These are phyloP conservation scores for Heliocidaris tuberculata DNA, from an alignment of 35 echinoderm and acorn worm genomes.

Conservation along the genomic window DNA sequence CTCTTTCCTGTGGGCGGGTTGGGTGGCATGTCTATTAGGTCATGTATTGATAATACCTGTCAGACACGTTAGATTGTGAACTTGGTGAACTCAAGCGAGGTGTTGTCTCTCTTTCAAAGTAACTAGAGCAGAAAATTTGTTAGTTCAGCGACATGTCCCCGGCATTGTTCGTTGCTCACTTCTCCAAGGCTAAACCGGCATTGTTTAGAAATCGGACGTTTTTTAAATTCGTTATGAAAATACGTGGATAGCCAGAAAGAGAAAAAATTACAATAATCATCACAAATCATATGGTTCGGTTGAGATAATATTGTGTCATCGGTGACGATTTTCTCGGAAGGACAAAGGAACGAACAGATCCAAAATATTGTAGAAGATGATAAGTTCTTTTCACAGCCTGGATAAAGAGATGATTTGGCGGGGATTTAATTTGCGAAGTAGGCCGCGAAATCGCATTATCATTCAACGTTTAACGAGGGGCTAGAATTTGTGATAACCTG, in stretches of 20 bases:
- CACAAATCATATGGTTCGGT: neutral
- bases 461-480: neutral
- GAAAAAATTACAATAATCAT: neutral
- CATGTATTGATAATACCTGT: neutral
- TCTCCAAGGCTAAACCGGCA: neutral
- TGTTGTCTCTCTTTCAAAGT: neutral
- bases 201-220: neutral
- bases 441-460: neutral
- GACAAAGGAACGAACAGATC: neutral
- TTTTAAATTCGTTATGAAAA: neutral
- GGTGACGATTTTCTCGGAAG: neutral
- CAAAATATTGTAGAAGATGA: neutral
- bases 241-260: neutral
- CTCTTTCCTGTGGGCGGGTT: neutral
- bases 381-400: neutral
- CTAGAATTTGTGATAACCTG: neutral
- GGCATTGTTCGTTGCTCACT: neutral
- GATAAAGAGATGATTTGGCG: neutral
- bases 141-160: neutral
- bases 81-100: neutral
- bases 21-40: too few species aligned
- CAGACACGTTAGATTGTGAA: neutral
- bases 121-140: conserved; percentile 12
- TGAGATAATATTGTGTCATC: neutral
- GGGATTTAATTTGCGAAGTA: neutral